These are phyloP conservation scores for Arenaria interpres DNA, from an alignment of 2,113 vertebrate genomes.

Conservation along the genomic window DNA sequence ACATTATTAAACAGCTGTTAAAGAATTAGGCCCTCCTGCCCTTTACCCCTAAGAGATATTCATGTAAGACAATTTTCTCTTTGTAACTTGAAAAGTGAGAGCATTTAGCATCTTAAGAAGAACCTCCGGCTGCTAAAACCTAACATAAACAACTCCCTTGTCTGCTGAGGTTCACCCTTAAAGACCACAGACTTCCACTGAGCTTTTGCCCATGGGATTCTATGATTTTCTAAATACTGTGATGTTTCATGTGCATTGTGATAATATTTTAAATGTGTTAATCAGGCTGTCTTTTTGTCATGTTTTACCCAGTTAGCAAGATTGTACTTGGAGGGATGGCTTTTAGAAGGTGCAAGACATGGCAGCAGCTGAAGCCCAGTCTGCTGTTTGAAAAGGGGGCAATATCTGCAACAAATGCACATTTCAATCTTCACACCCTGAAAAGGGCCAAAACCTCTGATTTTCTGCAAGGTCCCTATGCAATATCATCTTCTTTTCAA, in stretches of 20 bases:
- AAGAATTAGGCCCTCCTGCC: background rate
- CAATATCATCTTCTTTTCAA: background rate
- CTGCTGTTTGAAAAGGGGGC: background rate
- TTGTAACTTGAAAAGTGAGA: background rate
- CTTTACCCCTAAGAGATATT: background rate
- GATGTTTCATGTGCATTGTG: background rate
- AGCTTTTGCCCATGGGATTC: background rate
- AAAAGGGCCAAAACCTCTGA: background rate
- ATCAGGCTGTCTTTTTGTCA: background rate
- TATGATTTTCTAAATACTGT: background rate
- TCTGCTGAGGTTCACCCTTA: background rate
- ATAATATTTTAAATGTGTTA: background rate
- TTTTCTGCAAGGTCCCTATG: background rate
- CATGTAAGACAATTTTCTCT: background rate
- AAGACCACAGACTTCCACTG: background rate
- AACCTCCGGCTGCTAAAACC: background rate
- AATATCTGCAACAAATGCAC: background rate
- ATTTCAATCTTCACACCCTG: background rate
- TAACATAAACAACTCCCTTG: background rate
- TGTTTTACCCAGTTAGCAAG: background rate
- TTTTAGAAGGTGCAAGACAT: background rate
- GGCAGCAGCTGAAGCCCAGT: background rate
- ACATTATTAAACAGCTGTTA: background rate
- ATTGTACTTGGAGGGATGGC: background rate
- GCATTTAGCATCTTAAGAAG: background rate